These are phyloP conservation scores for Aradophagus sp. DNA, from an alignment of 1,140 invertebrate genomes.

Conservation along the genomic window DNA sequence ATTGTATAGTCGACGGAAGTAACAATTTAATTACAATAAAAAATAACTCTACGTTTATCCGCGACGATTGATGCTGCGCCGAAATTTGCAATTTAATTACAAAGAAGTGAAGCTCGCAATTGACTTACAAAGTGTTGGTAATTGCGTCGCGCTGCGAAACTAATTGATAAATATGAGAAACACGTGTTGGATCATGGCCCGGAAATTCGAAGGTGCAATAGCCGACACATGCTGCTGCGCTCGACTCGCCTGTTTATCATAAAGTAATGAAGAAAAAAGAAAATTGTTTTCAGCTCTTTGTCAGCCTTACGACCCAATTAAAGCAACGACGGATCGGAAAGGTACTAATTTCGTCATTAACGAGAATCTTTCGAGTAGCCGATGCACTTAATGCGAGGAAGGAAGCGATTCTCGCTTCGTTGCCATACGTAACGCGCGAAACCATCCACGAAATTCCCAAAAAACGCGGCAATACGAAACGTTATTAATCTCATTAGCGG, in stretches of 20 bases:
- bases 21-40: too few relatives aligned
- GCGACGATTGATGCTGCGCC: too few relatives aligned
- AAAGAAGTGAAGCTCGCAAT: too few relatives aligned
- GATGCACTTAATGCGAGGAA: conserved; percentile 30
- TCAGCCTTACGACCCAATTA: too few relatives aligned
- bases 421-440: conserved; percentile 20
- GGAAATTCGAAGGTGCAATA: conserved; percentile 29
- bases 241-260: conserved; percentile 18
- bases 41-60: too few relatives aligned
- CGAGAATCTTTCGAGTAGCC: conserved; percentile 30
- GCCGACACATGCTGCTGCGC: conserved; percentile 9
- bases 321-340: conserved; percentile 29
- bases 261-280: conserved; percentile 15
- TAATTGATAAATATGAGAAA: conserved; percentile 29
- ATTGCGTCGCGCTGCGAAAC: conserved; percentile 13
- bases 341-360: conserved; percentile 41
- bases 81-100: too few relatives aligned
- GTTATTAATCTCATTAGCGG: conserved; percentile 30
- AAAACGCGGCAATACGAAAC: conserved; percentile 16
- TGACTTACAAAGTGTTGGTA: too few relatives aligned
- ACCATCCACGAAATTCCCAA: conserved; percentile 4
- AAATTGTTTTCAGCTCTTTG: conserved; percentile 26
- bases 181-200: conserved; percentile 11
- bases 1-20: too few relatives aligned
- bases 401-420: conserved; percentile 26